Conservation (phyloP, 2,888 invertebrate species). For the Nomada fabriciana region DNA sequence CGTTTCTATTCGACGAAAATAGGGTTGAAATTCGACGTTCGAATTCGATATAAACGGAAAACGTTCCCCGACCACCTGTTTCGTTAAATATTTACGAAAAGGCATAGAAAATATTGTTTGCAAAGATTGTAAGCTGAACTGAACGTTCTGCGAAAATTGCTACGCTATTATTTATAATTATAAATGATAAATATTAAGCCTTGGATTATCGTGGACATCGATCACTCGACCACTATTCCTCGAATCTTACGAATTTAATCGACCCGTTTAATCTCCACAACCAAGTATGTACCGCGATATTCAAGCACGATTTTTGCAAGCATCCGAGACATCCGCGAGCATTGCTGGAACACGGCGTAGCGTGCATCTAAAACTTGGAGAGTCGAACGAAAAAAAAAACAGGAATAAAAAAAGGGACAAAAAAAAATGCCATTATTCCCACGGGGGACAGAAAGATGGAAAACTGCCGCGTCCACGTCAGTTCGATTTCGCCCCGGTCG, state of each 20-base stretch:
- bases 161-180: too few relatives aligned
- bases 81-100: neutral
- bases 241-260: too few relatives aligned
- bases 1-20: neutral
- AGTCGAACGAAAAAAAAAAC: neutral
- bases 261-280: too few relatives aligned
- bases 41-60: neutral
- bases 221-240: too few relatives aligned
- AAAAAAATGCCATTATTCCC: slow-evolving; percentile 72
- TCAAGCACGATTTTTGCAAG: neutral
- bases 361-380: slow-evolving; percentile 54
- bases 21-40: neutral
- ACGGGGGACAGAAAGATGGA: slow-evolving; percentile 72
- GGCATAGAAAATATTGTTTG: neutral
- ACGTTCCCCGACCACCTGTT: neutral
- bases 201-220: too few relatives aligned
- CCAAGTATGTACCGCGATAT: slow-evolving; percentile 3
- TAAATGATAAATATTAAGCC: too few relatives aligned
- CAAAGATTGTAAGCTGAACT: too few relatives aligned
- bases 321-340: slow-evolving; percentile 1
- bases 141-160: too few relatives aligned
- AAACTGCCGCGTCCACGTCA: slow-evolving; percentile 74
- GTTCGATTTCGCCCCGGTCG: slow-evolving; percentile 69
- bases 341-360: slow-evolving; percentile 37
- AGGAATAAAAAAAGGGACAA: too few relatives aligned